Conservation (phyloP, 2,888 invertebrate genomes). For the Prosapia bicincta region DNA sequence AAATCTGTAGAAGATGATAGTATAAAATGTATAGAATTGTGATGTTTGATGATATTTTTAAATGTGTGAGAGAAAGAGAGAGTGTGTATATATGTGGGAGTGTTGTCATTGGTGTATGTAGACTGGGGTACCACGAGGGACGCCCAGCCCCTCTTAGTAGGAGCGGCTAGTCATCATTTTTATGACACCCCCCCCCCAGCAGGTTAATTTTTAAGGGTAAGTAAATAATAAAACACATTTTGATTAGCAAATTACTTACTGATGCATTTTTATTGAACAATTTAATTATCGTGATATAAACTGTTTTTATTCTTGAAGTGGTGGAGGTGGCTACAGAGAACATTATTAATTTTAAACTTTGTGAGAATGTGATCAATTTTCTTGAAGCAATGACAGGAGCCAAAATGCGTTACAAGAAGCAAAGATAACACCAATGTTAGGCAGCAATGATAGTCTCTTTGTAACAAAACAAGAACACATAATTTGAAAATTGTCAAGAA, state of each 20-base stretch:
- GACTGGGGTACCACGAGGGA: too few species aligned
- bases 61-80: too few species aligned
- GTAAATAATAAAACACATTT: not conserved
- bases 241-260: not conserved
- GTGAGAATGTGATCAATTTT: not conserved
- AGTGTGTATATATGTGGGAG: too few species aligned
- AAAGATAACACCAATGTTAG: not conserved
- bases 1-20: too few species aligned
- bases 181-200: too few species aligned
- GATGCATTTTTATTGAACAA: constrained; percentile 2
- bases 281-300: not conserved
- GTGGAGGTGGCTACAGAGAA: not conserved
- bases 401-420: not conserved
- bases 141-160: too few species aligned
- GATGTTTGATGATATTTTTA: too few species aligned
- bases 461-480: not conserved
- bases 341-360: not conserved
- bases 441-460: not conserved
- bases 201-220: not conserved
- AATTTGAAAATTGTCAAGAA: not conserved
- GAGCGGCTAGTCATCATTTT: too few species aligned
- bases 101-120: too few species aligned
- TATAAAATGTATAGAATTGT: too few species aligned
- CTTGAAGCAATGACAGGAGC: not conserved
- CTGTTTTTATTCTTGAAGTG: not conserved